Percentiles rank a stretch among this genome's conserved stretches.
Conservation (phyloP, 2,888 invertebrate genomes). For the Campoplex capitator region DNA sequence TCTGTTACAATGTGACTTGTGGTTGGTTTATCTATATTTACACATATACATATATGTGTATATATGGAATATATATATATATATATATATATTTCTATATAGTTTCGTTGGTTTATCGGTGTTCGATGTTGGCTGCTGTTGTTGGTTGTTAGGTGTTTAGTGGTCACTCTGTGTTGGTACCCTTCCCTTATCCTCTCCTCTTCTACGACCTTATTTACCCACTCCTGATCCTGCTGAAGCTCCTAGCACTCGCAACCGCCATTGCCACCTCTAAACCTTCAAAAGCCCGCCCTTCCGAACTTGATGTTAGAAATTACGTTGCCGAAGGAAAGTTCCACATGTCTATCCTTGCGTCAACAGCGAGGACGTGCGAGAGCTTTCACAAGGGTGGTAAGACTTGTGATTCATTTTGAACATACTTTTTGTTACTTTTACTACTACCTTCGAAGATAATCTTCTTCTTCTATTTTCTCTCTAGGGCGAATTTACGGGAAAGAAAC, state of each 20-base stretch:
- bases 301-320: conserved; percentile 79
- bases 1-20: conserved; percentile 82
- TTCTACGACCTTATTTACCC: conserved; percentile 50
- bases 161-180: conserved; percentile 83
- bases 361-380: conserved; percentile 37
- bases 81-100: conserved; percentile 32
- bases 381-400: conserved; percentile 67
- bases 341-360: conserved; percentile 31
- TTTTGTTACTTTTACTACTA: conserved; percentile 22
- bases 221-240: conserved; percentile 65
- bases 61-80: not conserved
- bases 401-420: conserved; percentile 60
- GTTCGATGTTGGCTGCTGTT: conserved; percentile 84
- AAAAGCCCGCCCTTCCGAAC: conserved; percentile 73
- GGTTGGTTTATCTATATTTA: conserved; percentile 77
- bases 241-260: conserved; percentile 76
- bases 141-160: conserved; percentile 84
- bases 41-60: conserved; percentile 8
- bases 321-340: conserved; percentile 39
- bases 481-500: not conserved
- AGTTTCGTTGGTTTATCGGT: conserved; percentile 83
- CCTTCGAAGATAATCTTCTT: conserved; percentile 1
- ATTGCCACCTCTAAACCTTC: conserved; percentile 65
- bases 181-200: conserved; percentile 65
- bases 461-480: conserved; percentile 14